A percentile compares a stretch with the other conserved stretches of the same genome.
Evolutionary conservation across 2,888 invertebrate genomes (phyloP).

Genomic region (Protodeltote pygarga): DNA sequence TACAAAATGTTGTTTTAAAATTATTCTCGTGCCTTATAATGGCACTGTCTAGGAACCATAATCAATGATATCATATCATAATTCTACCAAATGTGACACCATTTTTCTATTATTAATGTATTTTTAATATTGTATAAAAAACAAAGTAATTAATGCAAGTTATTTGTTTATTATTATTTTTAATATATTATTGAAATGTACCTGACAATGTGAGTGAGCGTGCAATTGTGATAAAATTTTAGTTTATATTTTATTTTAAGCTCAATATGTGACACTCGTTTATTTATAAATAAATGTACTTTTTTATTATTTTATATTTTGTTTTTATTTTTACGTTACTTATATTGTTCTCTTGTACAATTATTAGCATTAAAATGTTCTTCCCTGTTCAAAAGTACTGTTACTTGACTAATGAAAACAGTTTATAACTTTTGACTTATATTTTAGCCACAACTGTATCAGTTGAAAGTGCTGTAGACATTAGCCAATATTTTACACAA

Average conservation of each 20-base stretch:
- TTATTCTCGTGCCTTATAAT: no score
- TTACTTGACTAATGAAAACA: no score
- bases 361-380: not conserved
- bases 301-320: constrained; percentile 35
- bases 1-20: no score
- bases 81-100: no score
- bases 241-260: constrained; percentile 52
- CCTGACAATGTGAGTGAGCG: constrained; percentile 52
- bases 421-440: no score
- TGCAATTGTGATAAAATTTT: constrained; percentile 60
- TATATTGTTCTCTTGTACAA: not conserved
- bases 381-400: no score
- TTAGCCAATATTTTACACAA: no score
- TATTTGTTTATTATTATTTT: constrained; percentile 12
- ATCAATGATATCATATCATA: no score
- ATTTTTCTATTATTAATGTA: no score
- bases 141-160: constrained; percentile 5
- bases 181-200: constrained; percentile 37
- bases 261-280: constrained; percentile 48
- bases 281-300: constrained; percentile 50
- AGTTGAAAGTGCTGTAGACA: no score
- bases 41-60: no score
- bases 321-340: constrained; percentile 21
- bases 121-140: constrained; percentile 1
- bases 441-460: no score